Evolutionary conservation across 2,888 invertebrate species (phyloP), one percentile per base, ranked within the genome.

Genomic region (Tanypteryx hageni): DNA sequence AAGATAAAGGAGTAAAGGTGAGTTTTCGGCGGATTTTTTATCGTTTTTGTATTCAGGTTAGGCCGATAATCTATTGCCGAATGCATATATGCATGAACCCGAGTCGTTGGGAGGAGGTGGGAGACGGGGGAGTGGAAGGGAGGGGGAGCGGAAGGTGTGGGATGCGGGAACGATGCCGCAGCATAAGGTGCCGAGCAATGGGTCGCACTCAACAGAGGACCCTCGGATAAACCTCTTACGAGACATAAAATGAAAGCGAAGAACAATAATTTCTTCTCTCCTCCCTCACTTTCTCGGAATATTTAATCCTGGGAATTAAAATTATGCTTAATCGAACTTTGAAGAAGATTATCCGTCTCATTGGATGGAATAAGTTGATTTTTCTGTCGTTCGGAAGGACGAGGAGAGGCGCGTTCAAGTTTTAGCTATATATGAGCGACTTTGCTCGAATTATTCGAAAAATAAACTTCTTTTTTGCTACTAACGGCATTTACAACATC

Each of bases 61-160:
- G 61, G 61, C 31, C 86, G 86, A 86, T 86, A 86, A 86, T 86
- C 86, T 86, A 86, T 86, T 27, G 61, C 86, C 86, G 86, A 61
- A 86, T 86, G 61, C 86, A 86, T 86, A 61, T 61, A 86, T 86
- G 86, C 86, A 86, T 86, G 86, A 86, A 59, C 58, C 27, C 22
- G 11, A 56, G 85, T 86, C 61, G 58, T 61, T 61, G 31, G 86
- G 16, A 27, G 14, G n/a, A 5, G 27, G 14, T 4, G 61, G 76
- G 76, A 13, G 22, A 27, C 22, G 27, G 4, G 76, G 76, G 76
- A 14, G 18, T 2, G 83, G 58, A 86, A 1, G 86, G 58, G 61
- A 31, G 11, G 61, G 27, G 86, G 18, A 57, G 58, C 85, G 58
- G 22, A 27, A 76, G 76, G 76, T 27, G 76, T 27, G 22, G 44